Evolutionary conservation across 2,888 invertebrate species (phyloP), one percentile per base, ranked within the genome.

Genomic region (Drosophila aldrichi): DNA sequence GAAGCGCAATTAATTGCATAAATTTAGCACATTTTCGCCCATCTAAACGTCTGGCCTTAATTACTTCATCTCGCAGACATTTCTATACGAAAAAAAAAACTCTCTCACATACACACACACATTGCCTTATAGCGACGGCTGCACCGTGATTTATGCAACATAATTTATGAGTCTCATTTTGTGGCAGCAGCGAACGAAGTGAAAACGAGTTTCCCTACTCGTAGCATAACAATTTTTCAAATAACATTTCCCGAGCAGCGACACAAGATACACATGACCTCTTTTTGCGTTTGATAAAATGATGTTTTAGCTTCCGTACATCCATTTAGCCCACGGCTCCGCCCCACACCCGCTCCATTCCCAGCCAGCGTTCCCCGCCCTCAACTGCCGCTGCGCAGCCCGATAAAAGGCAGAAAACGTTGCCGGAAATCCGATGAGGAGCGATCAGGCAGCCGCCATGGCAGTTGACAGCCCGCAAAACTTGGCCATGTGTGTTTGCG

Each of bases 121-220:
- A 44, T 12, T 25, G 20, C 48, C 34, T 40, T 20, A 52, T 32
- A 41, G 36, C 34, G n/a, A 16, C 40, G 52, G 57, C 55, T 71
- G 60, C 56, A 67, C 44, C 61, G 72, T 84, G 82, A 80, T 85
- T 85, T 88, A 88, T 83, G 80, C 80, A 68, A 58, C 74, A 74
- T 85, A 65, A 84, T 83, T 84, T 85, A 87, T 83, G 80, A 78
- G 63, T 63, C 79, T 77, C 84, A 75, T 81, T 83, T 83, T 68
- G 71, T 58, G 73, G 60, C 41, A 40, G 38, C 49, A 40, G 38
- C 49, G 25, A 58, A 58, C 36, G 25, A 54, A 58, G 63, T 68
- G 48, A 61, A 41, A 44, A 43, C 56, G 56, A 60, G 63, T 59
- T 54, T 54, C 32, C 38, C 58, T 25, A 46, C n/a, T 38, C 55